Conservation (phyloP, 2,888 invertebrate species). For the Trimorus sp. region DNA sequence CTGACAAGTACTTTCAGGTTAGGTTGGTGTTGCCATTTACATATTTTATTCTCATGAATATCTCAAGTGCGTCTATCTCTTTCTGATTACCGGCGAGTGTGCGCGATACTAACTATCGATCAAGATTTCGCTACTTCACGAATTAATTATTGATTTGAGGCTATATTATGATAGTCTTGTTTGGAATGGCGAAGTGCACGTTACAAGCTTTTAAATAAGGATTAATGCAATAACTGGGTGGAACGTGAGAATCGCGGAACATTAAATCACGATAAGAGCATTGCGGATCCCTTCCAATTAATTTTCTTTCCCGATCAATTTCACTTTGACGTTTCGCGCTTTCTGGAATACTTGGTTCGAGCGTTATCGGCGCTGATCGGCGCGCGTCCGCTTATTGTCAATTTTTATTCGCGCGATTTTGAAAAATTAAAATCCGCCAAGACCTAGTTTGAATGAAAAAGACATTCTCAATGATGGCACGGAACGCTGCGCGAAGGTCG, state of each 20-base stretch:
- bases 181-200: too few species aligned
- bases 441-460: constrained; percentile 33
- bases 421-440: constrained; percentile 46
- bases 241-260: constrained; percentile 53
- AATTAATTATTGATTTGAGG: too few species aligned
- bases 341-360: constrained; percentile 36
- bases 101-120: too few species aligned
- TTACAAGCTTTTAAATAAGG: constrained; percentile 65
- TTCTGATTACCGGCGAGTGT: too few species aligned
- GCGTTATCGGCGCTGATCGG: constrained; percentile 26
- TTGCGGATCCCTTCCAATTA: constrained; percentile 53
- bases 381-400: constrained; percentile 8
- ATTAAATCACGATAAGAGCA: constrained; percentile 64
- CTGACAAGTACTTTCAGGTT: too few species aligned
- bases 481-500: constrained; percentile 49
- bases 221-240: constrained; percentile 63
- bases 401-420: constrained; percentile 28
- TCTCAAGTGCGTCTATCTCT: too few species aligned
- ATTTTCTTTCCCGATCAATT: constrained; percentile 48
- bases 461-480: constrained; percentile 41
- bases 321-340: constrained; percentile 41
- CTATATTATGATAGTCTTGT: too few species aligned
- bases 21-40: too few species aligned
- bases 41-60: too few species aligned
- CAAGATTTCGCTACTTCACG: too few species aligned